A percentile compares a stretch with the other conserved stretches of the same genome.
Conservation (phyloP, 2,888 invertebrate species). For the Paralinhomoeus sp. region DNA sequence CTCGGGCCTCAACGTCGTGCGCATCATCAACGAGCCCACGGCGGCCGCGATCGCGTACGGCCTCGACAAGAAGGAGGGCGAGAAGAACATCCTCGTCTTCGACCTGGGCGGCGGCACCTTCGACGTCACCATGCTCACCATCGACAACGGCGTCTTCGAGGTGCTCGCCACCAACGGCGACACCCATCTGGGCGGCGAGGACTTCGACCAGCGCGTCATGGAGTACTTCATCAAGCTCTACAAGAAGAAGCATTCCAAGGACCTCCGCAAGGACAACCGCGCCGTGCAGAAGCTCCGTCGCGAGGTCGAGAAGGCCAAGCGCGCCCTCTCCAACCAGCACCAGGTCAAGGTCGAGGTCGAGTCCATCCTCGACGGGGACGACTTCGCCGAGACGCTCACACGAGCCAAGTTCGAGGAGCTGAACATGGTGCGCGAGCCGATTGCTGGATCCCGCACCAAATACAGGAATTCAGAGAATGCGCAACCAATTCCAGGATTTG, state of each 20-base stretch:
- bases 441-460: no score
- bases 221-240: slow-evolving; percentile 84
- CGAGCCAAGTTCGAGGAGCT: slow-evolving; percentile 95
- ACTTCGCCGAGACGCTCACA: slow-evolving; percentile 90
- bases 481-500: slow-evolving; percentile 24
- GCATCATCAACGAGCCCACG: slow-evolving; percentile 77
- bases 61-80: slow-evolving; percentile 32
- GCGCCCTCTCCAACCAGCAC: slow-evolving; percentile 74
- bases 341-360: slow-evolving; percentile 84
- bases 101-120: slow-evolving; percentile 99
- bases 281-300: slow-evolving; percentile 28
- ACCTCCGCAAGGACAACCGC: slow-evolving; percentile 26
- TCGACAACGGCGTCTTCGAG: slow-evolving; percentile 96
- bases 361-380: slow-evolving; percentile 89
- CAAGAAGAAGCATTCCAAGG: slow-evolving; percentile 29
- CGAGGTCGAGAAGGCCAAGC: slow-evolving; percentile 29
- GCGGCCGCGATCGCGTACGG: slow-evolving; percentile 25
- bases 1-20: slow-evolving; percentile 66
- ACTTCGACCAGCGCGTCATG: slow-evolving; percentile 38
- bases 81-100: slow-evolving; percentile 92
- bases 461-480: no score
- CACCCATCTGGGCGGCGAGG: slow-evolving; percentile 59
- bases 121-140: slow-evolving; percentile 88
- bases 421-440: slow-evolving; percentile 62
- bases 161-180: slow-evolving; percentile 23